These are phyloP conservation scores for Phalanger gymnotis DNA, from an alignment of 2,797 vertebrate species.

Conservation along the genomic window DNA sequence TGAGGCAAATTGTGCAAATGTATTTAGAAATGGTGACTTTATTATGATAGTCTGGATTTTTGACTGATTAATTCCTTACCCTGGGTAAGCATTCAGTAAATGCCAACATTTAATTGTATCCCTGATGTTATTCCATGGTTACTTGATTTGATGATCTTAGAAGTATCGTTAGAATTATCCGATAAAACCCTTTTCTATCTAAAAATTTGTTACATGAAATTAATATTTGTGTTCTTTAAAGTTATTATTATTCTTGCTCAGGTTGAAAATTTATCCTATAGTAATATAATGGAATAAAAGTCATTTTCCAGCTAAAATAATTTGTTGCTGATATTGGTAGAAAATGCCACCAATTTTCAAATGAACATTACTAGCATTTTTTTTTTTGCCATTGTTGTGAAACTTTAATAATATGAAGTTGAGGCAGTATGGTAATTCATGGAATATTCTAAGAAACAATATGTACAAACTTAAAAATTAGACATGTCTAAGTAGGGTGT, in stretches of 20 bases:
- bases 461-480: not conserved
- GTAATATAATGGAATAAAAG: not conserved
- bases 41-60: constrained; percentile 5
- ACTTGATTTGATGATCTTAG: constrained; percentile 13
- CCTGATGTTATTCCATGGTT: constrained; percentile 7
- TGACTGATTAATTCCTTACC: constrained; percentile 42
- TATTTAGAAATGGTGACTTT: constrained; percentile 17
- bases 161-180: constrained; percentile 43
- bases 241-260: not conserved
- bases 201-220: constrained; percentile 30
- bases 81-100: constrained; percentile 30
- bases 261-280: not conserved
- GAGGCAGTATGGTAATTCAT: constrained; percentile 4
- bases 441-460: constrained; percentile 15
- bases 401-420: constrained; percentile 53
- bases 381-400: constrained; percentile 56
- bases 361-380: constrained; percentile 35
- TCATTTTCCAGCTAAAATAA: not conserved
- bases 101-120: constrained; percentile 34
- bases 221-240: constrained; percentile 35
- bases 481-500: constrained; percentile 9
- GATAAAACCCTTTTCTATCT: not conserved
- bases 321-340: not conserved
- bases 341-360: not conserved
- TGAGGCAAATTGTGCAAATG: constrained; percentile 27